phyloP scores from a whole-genome alignment of 2,797 vertebrate genomes.

The Gallinago nigripennis region DNA sequence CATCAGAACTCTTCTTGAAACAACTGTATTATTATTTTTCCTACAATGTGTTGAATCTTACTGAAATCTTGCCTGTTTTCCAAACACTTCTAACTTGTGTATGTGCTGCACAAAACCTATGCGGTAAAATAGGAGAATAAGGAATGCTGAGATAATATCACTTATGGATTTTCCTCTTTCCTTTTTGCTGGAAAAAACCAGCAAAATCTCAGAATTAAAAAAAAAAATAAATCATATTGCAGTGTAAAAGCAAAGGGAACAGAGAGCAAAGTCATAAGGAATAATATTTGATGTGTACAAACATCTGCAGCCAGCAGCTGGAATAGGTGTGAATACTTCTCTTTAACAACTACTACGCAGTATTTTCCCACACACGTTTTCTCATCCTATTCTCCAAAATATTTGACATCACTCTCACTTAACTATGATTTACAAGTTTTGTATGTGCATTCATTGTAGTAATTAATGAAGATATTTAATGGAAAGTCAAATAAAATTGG shows the following conservation, averaged over 20 bases:
- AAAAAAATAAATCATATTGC: background rate
- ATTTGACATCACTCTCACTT: background rate
- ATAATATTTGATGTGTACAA: background rate
- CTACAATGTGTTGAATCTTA: background rate
- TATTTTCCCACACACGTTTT: background rate
- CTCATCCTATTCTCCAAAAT: background rate
- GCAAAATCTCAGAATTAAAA: background rate
- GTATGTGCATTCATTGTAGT: background rate
- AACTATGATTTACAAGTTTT: background rate
- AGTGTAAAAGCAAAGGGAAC: background rate
- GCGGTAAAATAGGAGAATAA: background rate
- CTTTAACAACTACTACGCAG: background rate
- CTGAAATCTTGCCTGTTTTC: background rate
- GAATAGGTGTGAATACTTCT: conserved; percentile 1
- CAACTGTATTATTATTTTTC: background rate
- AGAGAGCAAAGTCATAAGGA: background rate
- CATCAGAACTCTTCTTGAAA: background rate
- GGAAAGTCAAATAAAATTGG: background rate
- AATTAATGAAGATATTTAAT: background rate
- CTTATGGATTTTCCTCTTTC: background rate
- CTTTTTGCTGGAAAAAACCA: background rate
- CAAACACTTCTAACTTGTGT: background rate
- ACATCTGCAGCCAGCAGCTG: background rate
- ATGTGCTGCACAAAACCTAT: background rate
- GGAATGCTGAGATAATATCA: background rate